These are phyloP conservation scores for Nymphalis io DNA, from an alignment of 1,140 invertebrate genomes.

Conservation along the genomic window DNA sequence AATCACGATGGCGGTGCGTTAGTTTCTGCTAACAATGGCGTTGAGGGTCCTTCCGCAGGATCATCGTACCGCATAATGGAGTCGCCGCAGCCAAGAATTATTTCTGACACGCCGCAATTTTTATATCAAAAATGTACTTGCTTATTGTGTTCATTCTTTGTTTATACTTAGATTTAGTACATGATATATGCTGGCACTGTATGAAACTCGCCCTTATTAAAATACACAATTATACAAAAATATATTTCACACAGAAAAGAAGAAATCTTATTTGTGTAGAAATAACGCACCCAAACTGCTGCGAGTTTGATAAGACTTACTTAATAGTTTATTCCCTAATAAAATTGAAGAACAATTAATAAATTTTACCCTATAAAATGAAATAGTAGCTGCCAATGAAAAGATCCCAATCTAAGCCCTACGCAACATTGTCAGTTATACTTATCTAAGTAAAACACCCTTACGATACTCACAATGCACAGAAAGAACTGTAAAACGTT, in stretches of 20 bases:
- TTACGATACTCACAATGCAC: not conserved
- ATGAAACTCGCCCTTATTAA: not conserved
- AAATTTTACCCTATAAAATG: no score
- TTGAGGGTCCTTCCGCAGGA: slow-evolving; percentile 19
- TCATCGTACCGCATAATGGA: slow-evolving; percentile 21
- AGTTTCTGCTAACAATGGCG: slow-evolving; percentile 22
- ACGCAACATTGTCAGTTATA: no score
- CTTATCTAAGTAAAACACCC: no score
- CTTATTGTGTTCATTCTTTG: not conserved
- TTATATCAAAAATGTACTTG: not conserved
- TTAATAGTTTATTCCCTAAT: no score
- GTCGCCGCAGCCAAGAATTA: slow-evolving; percentile 9
- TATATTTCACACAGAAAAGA: no score
- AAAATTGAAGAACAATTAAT: no score
- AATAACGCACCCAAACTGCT: no score
- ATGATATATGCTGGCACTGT: not conserved
- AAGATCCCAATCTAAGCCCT: no score
- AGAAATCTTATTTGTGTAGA: no score
- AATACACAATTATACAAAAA: no score
- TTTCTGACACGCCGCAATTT: slow-evolving; percentile 13
- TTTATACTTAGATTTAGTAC: not conserved
- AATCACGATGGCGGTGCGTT: slow-evolving; percentile 20
- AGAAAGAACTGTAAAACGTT: not conserved
- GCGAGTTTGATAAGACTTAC: no score
- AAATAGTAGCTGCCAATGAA: no score